Conservation (phyloP, 2,888 invertebrate genomes). For the Pammene aurita region DNA sequence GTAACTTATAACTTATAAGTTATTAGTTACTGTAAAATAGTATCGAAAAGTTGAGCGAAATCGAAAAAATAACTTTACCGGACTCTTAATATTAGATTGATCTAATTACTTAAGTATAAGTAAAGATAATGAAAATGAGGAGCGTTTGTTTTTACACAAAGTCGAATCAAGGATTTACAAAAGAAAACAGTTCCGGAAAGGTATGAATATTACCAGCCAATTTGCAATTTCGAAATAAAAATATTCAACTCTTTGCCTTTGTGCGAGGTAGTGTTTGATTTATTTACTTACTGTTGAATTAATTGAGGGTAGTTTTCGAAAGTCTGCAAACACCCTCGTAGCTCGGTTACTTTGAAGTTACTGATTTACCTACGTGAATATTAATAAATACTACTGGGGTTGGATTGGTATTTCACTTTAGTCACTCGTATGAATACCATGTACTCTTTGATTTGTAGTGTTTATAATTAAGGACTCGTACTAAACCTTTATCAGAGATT, state of each 20-base stretch:
- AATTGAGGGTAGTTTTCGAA: conserved; percentile 41
- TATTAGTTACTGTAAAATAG: too few relatives aligned
- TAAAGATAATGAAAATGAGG: too few relatives aligned
- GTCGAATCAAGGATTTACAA: conserved; percentile 49
- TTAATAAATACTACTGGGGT: conserved; percentile 41
- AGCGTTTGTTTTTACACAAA: too few relatives aligned
- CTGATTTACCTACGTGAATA: conserved; percentile 28
- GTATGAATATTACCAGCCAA: conserved; percentile 77
- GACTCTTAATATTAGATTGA: too few relatives aligned
- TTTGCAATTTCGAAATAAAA: conserved; percentile 71
- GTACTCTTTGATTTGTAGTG: background rate
- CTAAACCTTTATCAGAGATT: too few relatives aligned
- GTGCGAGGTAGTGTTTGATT: conserved; percentile 57
- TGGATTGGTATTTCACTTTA: conserved; percentile 6
- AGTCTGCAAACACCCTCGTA: conserved; percentile 28
- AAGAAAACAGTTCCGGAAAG: conserved; percentile 51
- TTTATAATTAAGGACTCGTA: too few relatives aligned
- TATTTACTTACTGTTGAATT: conserved; percentile 44
- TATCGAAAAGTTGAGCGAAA: too few relatives aligned
- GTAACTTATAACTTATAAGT: too few relatives aligned
- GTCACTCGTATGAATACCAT: background rate
- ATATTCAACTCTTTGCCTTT: conserved; percentile 58
- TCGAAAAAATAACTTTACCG: too few relatives aligned
- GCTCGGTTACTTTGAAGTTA: conserved; percentile 34
- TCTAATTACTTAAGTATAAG: too few relatives aligned